Percentiles rank a stretch among this genome's conserved stretches.
Conservation (phyloP, 2,113 vertebrate species). For the Trochalopteron elliotii region DNA sequence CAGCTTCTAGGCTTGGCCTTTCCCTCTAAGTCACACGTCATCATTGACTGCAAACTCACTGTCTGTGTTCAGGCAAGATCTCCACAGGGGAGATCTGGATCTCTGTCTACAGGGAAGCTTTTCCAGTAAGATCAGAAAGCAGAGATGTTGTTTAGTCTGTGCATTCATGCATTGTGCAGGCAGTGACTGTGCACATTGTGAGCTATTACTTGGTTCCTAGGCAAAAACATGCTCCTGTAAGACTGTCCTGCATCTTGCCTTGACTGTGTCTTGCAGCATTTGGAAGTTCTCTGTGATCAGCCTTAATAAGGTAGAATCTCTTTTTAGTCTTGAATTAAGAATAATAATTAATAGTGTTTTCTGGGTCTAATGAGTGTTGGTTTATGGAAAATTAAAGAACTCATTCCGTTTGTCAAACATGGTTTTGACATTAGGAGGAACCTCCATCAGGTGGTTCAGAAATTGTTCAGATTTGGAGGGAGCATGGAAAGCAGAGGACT, state of each 20-base stretch:
- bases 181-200: not conserved
- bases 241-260: not conserved
- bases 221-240: not conserved
- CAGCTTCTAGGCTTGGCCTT: not conserved
- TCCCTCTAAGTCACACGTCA: accelerated
- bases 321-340: not conserved
- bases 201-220: not conserved
- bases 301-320: not conserved
- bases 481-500: not conserved
- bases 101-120: not conserved
- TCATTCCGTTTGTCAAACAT: not conserved
- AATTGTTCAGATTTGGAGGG: not conserved
- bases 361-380: not conserved
- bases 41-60: not conserved
- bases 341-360: not conserved
- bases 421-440: not conserved
- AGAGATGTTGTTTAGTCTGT: not conserved
- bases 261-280: not conserved
- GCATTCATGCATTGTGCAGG: not conserved
- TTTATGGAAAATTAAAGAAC: not conserved
- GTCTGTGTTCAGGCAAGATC: not conserved
- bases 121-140: not conserved
- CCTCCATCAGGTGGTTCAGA: not conserved
- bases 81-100: not conserved
- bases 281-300: not conserved